Base-by-base conservation (phyloP, 2,113 vertebrate species). In the Pterocles orientalis region DNA sequence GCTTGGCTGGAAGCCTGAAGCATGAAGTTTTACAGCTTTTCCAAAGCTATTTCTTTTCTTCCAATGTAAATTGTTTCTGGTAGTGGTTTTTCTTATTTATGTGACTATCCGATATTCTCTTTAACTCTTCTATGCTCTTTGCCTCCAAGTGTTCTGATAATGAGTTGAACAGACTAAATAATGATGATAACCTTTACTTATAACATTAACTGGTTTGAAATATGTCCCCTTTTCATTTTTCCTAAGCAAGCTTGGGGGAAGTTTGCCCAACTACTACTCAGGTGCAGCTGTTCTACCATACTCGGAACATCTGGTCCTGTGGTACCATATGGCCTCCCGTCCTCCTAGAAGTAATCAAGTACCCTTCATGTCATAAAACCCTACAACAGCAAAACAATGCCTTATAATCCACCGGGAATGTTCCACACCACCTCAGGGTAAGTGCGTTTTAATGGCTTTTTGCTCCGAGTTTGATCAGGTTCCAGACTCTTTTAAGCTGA, bases 401-500 rank as follows among this genome's bases (percentile, higher is more conserved):
- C 36, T 91, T 14, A 3, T 86, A 88, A 95, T 93, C 83, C 62
- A 75, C 36, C 31, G 75, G 80, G 88, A 96, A 94, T 82, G 73
- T 54, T 93, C 80, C 51, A 14, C 3, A 5, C 57, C 58, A 87
- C 86, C 92, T 88, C 61, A 64, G 88, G 95, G 80, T 69, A 86
- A 94, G 64, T 75, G 57, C 48, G 82, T 94, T 93, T 93, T 84
- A 83, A 84, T 87, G 65, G 45, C n/a, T 91, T 92, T 92, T 95
- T 88, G 25, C 65, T 86, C 48, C 0, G 11, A 75, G 94, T 91
- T 94, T 95, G 92, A 90, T 94, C 92, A 89, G 41, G 73, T 95
- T 97, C 90, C 95, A 96, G 90, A 75, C 31, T 86, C 79, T 93
- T 64, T 96, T 87, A 94, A 91, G 50, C 50, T 82, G 88, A 95